phyloP scores from a whole-genome alignment of 2,888 invertebrate genomes.

The Lymantria monacha region DNA sequence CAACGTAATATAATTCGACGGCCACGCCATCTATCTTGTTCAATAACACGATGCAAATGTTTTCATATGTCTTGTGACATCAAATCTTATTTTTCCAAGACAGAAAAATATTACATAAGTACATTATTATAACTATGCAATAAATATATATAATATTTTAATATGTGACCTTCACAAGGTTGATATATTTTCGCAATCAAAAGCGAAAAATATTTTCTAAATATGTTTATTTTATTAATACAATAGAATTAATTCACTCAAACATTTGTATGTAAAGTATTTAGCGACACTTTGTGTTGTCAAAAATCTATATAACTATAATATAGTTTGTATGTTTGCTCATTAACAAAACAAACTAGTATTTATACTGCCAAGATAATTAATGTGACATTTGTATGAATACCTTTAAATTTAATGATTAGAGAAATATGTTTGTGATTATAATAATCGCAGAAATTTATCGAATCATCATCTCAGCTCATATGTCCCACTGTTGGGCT shows the following conservation, averaged over 20 bases:
- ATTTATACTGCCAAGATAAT: neutral
- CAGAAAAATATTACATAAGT: too few relatives aligned
- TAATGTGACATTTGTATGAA: neutral
- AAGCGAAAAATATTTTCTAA: constrained; percentile 4
- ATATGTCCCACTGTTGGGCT: too few relatives aligned
- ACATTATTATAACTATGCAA: too few relatives aligned
- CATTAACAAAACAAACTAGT: constrained; percentile 14
- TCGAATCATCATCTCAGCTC: too few relatives aligned
- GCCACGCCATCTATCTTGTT: too few relatives aligned
- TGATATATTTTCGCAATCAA: constrained; percentile 2
- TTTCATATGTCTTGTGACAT: too few relatives aligned
- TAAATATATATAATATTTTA: too few relatives aligned
- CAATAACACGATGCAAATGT: too few relatives aligned
- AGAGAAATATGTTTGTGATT: neutral
- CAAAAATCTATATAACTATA: constrained; percentile 17
- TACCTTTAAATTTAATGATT: neutral
- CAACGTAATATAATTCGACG: too few relatives aligned
- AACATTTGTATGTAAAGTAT: constrained; percentile 27
- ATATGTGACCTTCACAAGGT: neutral
- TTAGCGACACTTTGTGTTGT: constrained; percentile 17
- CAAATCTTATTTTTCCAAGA: too few relatives aligned
- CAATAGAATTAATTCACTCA: constrained; percentile 28
- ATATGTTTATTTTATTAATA: constrained; percentile 1
- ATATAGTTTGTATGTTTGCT: constrained; percentile 10
- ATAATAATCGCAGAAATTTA: too few relatives aligned